A percentile compares a stretch with the other conserved stretches of the same genome.
These are phyloP conservation scores for Drosophila fulvimacula DNA, from an alignment of 2,888 invertebrate genomes.

Conservation along the genomic window DNA sequence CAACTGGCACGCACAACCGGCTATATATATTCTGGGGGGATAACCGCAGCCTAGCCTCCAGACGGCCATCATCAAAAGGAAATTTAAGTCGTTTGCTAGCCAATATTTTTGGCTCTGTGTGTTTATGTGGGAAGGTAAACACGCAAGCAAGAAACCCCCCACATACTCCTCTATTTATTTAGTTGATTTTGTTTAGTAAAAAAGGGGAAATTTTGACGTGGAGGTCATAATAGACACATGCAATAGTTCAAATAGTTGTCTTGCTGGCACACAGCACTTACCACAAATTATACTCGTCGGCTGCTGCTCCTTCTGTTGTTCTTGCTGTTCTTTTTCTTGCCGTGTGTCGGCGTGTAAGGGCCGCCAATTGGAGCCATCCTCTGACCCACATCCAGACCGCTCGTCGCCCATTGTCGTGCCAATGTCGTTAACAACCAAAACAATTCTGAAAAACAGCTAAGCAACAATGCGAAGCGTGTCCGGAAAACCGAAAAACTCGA, in stretches of 20 bases:
- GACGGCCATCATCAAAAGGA: slow-evolving; percentile 58
- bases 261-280: slow-evolving; percentile 69
- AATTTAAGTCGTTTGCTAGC: slow-evolving; percentile 58
- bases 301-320: slow-evolving; percentile 13
- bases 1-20: slow-evolving; percentile 4
- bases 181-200: slow-evolving; percentile 39
- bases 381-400: slow-evolving; percentile 53
- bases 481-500: slow-evolving; percentile 35
- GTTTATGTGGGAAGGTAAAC: slow-evolving; percentile 72
- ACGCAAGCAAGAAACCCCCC: slow-evolving; percentile 44
- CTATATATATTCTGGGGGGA: slow-evolving; percentile 38
- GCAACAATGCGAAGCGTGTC: slow-evolving; percentile 32
- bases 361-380: slow-evolving; percentile 13
- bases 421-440: slow-evolving; percentile 55
- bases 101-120: slow-evolving; percentile 57
- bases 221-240: slow-evolving; percentile 52
- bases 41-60: slow-evolving; percentile 55
- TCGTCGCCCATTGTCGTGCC: slow-evolving; percentile 71
- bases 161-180: slow-evolving; percentile 47
- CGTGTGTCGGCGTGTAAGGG: slow-evolving; percentile 16
- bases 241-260: slow-evolving; percentile 65
- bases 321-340: slow-evolving; percentile 19
- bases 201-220: slow-evolving; percentile 68
- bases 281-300: slow-evolving; percentile 62
- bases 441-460: slow-evolving; percentile 54